Evolutionary conservation across 2,797 vertebrate species (phyloP), one percentile per base, ranked within the genome.

Genomic region (Rhynchonycteris naso): DNA sequence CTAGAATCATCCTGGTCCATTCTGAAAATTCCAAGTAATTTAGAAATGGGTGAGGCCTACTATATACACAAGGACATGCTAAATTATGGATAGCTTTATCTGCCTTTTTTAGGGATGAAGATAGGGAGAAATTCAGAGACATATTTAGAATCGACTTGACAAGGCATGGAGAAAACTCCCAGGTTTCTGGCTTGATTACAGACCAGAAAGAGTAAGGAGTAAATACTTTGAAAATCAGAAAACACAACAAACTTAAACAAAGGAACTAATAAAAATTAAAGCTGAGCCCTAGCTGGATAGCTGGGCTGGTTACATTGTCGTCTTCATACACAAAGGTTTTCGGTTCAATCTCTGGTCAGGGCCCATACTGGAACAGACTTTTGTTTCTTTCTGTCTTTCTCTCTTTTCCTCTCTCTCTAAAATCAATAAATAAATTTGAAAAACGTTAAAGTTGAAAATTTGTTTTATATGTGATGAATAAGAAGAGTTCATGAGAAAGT

Each of bases 1-100:
- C 19, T 59, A 79, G 26, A 82, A 74, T 54, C 13, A 92, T 35
- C n/a, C 43, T 80, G 16, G 56, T 84, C 56, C 54, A 56, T 88
- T 81, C 61, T 87, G 68, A 94, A 86, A 76, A 88, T 59, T 71
- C 52, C 43, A 90, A 92, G 65, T 88, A 95, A 92, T 81, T 94
- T 61, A 71, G 56, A 68, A 91, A 96, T 50, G 38, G 87, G 1
- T 68, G 3, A 92, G 43, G 10, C 66, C 47, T 88, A 90, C 72
- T 2, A 86, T 10, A 86, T 9, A 86, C 21, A 65, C 3, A 82
- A 63, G 47, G 47, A 76, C 21, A 4, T 18, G 65, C 11, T 10
- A 61, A 63, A 88, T 69, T 68, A 91, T 52, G 6, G 12, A 85
- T 30, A 85, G 30, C 30, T 18, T 88, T 54, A 72, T 13, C 1